Evolutionary conservation across 1,140 invertebrate genomes (phyloP).

Genomic region (Cephus cinctus): DNA sequence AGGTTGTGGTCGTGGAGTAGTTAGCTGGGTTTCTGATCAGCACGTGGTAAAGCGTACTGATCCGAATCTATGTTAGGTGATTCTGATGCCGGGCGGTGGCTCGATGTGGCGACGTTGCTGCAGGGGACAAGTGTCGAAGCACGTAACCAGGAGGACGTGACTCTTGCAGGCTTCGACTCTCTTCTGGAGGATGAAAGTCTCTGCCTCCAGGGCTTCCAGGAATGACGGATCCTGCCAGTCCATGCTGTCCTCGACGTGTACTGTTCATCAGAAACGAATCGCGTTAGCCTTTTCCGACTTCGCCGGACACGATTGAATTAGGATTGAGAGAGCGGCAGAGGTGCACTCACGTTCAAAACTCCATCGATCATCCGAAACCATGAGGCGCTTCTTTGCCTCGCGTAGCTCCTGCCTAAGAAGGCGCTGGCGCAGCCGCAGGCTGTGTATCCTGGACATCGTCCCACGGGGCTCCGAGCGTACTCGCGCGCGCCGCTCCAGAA

Average conservation of each 20-base stretch:
- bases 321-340: too few species aligned
- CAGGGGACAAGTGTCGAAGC: conserved; percentile 54
- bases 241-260: conserved; percentile 61
- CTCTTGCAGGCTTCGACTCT: conserved; percentile 61
- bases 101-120: conserved; percentile 20
- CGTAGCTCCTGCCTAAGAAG: conserved; percentile 57
- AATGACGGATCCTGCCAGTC: conserved; percentile 57
- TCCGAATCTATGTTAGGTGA: conserved; percentile 43
- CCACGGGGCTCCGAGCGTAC: conserved; percentile 52
- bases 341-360: conserved; percentile 61
- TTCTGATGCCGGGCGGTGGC: conserved; percentile 29
- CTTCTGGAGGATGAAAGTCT: conserved; percentile 59
- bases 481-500: conserved; percentile 53
- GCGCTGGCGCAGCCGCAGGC: conserved; percentile 56
- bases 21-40: conserved; percentile 30
- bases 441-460: conserved; percentile 56
- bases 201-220: conserved; percentile 58
- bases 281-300: too few species aligned
- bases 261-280: conserved; percentile 30
- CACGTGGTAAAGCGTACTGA: conserved; percentile 42
- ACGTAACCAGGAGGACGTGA: conserved; percentile 58
- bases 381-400: conserved; percentile 52
- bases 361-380: conserved; percentile 60
- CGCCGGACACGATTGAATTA: too few species aligned
- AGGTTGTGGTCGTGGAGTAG: not conserved